Evolutionary conservation across 2,113 vertebrate species (phyloP).

Genomic region (Xiphophorus couchianus): DNA sequence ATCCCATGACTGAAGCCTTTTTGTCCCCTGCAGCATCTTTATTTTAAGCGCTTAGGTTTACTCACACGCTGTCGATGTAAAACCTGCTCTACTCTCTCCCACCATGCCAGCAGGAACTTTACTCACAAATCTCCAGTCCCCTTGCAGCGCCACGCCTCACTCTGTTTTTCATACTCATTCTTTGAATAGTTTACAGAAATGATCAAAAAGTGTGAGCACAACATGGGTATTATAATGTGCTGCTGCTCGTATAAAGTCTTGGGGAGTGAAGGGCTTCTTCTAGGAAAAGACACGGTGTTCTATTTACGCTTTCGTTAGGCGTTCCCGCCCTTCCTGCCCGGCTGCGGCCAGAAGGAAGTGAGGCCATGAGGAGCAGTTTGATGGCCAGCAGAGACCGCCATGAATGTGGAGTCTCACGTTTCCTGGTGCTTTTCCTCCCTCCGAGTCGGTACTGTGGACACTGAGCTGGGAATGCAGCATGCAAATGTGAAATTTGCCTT

Average conservation of each 20-base stretch:
- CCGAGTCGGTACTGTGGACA: not conserved
- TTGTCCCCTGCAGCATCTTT: conserved; percentile 22
- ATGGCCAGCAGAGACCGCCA: not conserved
- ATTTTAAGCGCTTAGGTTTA: conserved; percentile 56
- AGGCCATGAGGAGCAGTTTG: conserved; percentile 38
- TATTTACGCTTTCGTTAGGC: conserved; percentile 43
- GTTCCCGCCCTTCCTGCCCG: conserved; percentile 72
- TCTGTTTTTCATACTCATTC: conserved; percentile 18
- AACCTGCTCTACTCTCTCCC: conserved; percentile 16
- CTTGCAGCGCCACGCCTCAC: conserved; percentile 19
- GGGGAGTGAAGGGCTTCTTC: conserved; percentile 6
- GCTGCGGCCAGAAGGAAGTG: conserved; percentile 65
- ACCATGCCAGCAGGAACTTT: conserved; percentile 17
- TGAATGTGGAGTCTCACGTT: not conserved
- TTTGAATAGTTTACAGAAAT: conserved; percentile 30
- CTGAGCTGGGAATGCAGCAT: conserved; percentile 12
- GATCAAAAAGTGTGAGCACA: not conserved
- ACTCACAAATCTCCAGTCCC: conserved; percentile 14
- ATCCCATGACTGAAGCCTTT: conserved; percentile 48
- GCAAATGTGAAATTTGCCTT: conserved; percentile 61
- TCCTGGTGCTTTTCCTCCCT: conserved; percentile 6
- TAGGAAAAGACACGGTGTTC: conserved; percentile 51
- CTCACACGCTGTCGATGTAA: conserved; percentile 41
- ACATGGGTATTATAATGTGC: not conserved
- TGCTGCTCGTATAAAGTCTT: not conserved